Conservation (phyloP, 2,113 vertebrate species). For the Microcebus lehilahytsara region DNA sequence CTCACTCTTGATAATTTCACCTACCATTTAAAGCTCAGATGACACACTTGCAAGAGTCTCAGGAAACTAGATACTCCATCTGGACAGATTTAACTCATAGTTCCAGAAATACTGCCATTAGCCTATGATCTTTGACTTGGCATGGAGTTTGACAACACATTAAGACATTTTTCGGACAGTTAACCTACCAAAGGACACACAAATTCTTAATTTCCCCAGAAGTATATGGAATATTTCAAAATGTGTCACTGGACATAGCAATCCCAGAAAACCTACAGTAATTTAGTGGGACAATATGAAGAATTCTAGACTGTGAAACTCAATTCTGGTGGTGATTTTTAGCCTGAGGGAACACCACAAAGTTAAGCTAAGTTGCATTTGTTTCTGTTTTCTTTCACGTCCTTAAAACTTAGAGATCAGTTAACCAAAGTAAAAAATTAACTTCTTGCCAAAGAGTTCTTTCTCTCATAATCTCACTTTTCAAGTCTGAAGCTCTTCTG, state of each 20-base stretch:
- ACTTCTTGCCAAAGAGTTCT: slow-evolving; percentile 23
- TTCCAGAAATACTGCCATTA: neutral
- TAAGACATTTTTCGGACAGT: neutral
- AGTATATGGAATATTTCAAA: slow-evolving; percentile 19
- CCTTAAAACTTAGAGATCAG: slow-evolving; percentile 10
- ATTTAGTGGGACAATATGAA: neutral
- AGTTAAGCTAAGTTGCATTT: neutral
- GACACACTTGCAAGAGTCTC: neutral
- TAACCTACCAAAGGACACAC: neutral
- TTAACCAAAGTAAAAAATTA: slow-evolving; percentile 28
- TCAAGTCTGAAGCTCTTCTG: neutral
- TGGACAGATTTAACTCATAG: neutral
- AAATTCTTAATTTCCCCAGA: slow-evolving; percentile 14
- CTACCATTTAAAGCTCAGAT: neutral
- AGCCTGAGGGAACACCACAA: neutral
- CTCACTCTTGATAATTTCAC: neutral
- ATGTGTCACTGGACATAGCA: neutral
- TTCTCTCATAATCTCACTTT: neutral
- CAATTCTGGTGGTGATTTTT: neutral
- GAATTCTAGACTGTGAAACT: neutral
- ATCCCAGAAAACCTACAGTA: neutral
- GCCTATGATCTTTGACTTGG: neutral
- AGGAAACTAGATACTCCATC: neutral
- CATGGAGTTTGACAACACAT: neutral
- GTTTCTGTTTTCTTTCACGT: slow-evolving; percentile 39